These are phyloP conservation scores for Heliothis virescens DNA, from an alignment of 1,140 invertebrate genomes.

Conservation along the genomic window DNA sequence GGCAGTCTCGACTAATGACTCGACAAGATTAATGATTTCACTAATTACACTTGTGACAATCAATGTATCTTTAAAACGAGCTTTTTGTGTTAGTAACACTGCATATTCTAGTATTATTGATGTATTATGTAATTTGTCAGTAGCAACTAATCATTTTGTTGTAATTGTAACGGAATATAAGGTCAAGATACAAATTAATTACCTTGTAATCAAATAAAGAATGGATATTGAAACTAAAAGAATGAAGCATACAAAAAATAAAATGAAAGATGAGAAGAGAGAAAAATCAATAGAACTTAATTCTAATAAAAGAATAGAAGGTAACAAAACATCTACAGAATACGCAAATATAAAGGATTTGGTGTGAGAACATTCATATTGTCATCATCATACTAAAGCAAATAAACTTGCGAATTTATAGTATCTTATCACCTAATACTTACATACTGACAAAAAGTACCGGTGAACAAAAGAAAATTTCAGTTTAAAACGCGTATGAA, in stretches of 20 bases:
- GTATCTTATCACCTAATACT: conserved; percentile 71
- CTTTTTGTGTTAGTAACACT: conserved; percentile 58
- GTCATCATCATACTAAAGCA: conserved; percentile 10
- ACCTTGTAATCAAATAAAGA: conserved; percentile 8
- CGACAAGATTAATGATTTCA: conserved; percentile 78
- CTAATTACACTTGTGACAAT: conserved; percentile 82
- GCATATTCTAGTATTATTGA: conserved; percentile 51
- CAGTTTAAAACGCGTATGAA: conserved; percentile 66
- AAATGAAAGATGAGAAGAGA: conserved; percentile 13
- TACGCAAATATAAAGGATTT: not conserved
- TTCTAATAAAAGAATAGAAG: not conserved
- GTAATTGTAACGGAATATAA: conserved; percentile 32
- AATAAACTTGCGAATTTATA: conserved; percentile 47
- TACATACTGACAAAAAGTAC: conserved; percentile 76
- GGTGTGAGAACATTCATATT: conserved; percentile 32
- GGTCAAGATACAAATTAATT: conserved; percentile 15
- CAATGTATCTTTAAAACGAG: conserved; percentile 66
- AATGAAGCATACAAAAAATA: not conserved
- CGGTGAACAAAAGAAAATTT: conserved; percentile 72
- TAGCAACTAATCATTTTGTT: conserved; percentile 39
- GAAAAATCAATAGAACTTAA: conserved; percentile 9
- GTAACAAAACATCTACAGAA: not conserved
- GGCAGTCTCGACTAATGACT: conserved; percentile 73
- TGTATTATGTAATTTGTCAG: conserved; percentile 47
- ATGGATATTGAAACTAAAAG: not conserved